Conservation (phyloP, 2,797 vertebrate species). For the Gymnothorax reevesii region DNA sequence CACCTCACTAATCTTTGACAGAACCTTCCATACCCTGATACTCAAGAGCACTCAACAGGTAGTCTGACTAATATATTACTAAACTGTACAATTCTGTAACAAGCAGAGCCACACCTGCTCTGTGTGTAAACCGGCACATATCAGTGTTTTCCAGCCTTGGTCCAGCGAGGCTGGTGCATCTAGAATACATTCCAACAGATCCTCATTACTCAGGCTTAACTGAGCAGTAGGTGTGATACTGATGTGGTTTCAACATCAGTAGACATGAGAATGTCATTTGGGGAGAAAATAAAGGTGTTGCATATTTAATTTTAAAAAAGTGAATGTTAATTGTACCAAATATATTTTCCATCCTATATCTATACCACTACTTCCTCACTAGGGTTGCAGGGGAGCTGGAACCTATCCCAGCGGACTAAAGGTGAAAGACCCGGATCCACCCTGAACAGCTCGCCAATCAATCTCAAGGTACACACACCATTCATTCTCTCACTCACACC, state of each 20-base stretch:
- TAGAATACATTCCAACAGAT: not conserved
- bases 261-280: not conserved
- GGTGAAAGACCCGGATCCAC: no score
- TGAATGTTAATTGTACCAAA: not conserved
- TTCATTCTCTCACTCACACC: no score
- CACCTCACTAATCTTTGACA: constrained; percentile 19
- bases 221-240: not conserved
- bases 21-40: not conserved
- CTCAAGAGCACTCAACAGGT: not conserved
- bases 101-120: not conserved
- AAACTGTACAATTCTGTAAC: not conserved
- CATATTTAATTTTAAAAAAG: not conserved
- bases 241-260: not conserved
- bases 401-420: no score
- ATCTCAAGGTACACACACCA: no score
- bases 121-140: not conserved
- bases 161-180: not conserved
- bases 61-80: constrained; percentile 1
- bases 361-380: no score
- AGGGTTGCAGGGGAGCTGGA: no score
- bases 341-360: not conserved
- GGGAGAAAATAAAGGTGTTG: not conserved
- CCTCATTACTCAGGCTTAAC: not conserved
- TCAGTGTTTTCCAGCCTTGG: not conserved
- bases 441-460: no score